These are phyloP conservation scores for Asbolus verrucosus DNA, from an alignment of 1,140 invertebrate genomes.

Conservation along the genomic window DNA sequence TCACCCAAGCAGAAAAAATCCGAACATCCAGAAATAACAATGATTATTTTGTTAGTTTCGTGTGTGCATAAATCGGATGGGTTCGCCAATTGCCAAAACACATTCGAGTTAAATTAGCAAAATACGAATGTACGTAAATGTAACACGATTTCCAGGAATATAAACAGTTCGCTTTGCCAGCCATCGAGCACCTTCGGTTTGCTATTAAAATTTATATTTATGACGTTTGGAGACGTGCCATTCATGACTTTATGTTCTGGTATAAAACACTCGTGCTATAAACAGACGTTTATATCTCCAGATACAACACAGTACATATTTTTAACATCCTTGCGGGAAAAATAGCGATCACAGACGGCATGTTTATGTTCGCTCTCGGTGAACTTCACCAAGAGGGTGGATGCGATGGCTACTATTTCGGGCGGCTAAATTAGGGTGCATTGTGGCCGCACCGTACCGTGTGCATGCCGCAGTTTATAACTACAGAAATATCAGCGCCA, in stretches of 20 bases:
- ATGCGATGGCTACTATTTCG: background rate
- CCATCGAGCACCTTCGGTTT: slow-evolving; percentile 36
- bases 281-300: slow-evolving; percentile 35
- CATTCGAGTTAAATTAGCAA: slow-evolving; percentile 30
- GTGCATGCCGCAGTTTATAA: slow-evolving; percentile 40
- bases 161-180: slow-evolving; percentile 27
- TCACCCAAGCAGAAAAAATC: background rate
- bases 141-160: slow-evolving; percentile 45
- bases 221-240: slow-evolving; percentile 47
- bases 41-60: slow-evolving; percentile 19
- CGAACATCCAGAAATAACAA: background rate
- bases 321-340: slow-evolving; percentile 27
- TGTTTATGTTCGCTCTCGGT: slow-evolving; percentile 7
- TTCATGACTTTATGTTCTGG: slow-evolving; percentile 42
- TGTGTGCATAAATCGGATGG: slow-evolving; percentile 8
- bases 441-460: background rate
- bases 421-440: slow-evolving; percentile 22
- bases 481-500: slow-evolving; percentile 42
- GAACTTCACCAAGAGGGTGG: slow-evolving; percentile 1
- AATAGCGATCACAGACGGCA: slow-evolving; percentile 14
- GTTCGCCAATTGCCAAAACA: slow-evolving; percentile 17
- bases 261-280: slow-evolving; percentile 38
- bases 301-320: slow-evolving; percentile 11
- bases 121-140: slow-evolving; percentile 39
- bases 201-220: slow-evolving; percentile 45